Evolutionary conservation across 2,888 invertebrate genomes (phyloP).

Genomic region (Beris chalybata): DNA sequence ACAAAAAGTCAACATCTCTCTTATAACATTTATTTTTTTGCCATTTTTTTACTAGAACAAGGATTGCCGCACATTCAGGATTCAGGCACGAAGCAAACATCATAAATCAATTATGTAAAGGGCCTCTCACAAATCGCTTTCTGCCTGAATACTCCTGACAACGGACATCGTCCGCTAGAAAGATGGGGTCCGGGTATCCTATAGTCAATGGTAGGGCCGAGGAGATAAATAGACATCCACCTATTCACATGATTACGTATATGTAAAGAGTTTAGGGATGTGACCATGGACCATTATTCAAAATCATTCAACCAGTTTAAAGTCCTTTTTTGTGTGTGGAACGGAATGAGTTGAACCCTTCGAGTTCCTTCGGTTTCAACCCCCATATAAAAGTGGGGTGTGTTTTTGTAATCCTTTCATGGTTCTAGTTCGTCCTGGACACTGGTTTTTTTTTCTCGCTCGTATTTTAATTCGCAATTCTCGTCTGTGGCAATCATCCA

Average conservation of each 20-base stretch:
- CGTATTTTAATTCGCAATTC: constrained; percentile 29
- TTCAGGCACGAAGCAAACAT: constrained; percentile 29
- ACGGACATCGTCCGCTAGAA: constrained; percentile 19
- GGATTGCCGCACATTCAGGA: constrained; percentile 1
- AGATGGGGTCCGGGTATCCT: neutral
- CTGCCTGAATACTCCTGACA: constrained; percentile 6
- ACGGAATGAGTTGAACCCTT: neutral
- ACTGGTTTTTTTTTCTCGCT: constrained; percentile 4
- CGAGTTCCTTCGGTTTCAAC: constrained; percentile 17
- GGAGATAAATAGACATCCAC: neutral
- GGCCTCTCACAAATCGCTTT: constrained; percentile 34
- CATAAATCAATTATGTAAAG: constrained; percentile 39
- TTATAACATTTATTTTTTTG: constrained; percentile 9
- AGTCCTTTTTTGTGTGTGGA: constrained; percentile 9
- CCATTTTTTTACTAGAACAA: constrained; percentile 8
- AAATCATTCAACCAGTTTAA: constrained; percentile 35
- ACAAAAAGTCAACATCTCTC: constrained; percentile 19
- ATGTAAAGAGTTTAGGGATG: neutral
- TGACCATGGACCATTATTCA: constrained; percentile 29
- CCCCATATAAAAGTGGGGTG: neutral
- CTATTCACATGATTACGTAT: constrained; percentile 9
- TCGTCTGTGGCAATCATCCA: constrained; percentile 22
- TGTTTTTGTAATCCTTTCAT: too few species aligned
- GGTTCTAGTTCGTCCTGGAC: neutral
- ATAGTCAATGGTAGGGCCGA: neutral